Evolutionary conservation across 2,797 vertebrate genomes (phyloP), one percentile per base, ranked within the genome.

Genomic region (Neopelma chrysocephalum): DNA sequence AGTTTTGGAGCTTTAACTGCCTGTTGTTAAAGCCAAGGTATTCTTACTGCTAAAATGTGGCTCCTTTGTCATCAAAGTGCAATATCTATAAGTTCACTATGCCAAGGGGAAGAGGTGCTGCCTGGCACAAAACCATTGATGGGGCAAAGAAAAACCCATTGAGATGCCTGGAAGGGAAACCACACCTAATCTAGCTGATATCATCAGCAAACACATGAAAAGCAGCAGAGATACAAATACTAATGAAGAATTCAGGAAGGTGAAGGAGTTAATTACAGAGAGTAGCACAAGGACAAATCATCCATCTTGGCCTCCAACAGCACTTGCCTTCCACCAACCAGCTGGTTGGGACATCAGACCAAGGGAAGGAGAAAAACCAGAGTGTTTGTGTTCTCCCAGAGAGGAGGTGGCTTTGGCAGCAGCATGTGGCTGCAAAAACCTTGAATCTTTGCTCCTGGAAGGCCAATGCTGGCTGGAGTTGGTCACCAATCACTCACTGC

Each of bases 1-100:
- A 1, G 21, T 25, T 64, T 48, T 9, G 72, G 61, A 90, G 69
- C 5, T 89, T 88, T 43, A 82, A 53, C 16, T 38, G 76, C 34
- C 73, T 38, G n/a, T 8, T 45, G 8, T 18, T 50, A 79, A n/a
- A 69, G 18, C 11, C 1, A 14, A 73, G 45, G 14, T n/a, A 18
- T 42, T 81, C 61, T 58, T 14, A 1, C 31, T 15, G 57, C 50
- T 61, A 11, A 57, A 60, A 32, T 2, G 47, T 6, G 40, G 25
- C 31, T 90, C 36, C 25, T 32, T 31, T 26, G 43, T n/a, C 45
- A 43, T 6, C 27, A 3, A 51, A 50, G 19, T 25, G 38, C 22
- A 25, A 0, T 8, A 10, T 47, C 19, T 15, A 1, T 11, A 32
- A 43, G 4, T 26, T 47, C 22, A 5, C 18, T 12, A 2, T 4